Conservation (phyloP, 1,140 invertebrate species). For the Diorhabda sublineata region DNA sequence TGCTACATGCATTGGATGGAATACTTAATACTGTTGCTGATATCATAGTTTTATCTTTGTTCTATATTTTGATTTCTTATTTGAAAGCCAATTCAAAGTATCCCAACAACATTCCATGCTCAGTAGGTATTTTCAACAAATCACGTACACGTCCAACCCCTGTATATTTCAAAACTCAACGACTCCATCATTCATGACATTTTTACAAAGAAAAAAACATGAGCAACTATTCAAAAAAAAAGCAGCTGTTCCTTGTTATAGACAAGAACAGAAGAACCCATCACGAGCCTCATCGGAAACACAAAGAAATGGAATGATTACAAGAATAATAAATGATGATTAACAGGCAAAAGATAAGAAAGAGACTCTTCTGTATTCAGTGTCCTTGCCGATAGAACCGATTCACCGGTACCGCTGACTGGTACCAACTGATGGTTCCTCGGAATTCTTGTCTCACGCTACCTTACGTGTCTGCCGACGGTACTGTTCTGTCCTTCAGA, state of each 20-base stretch:
- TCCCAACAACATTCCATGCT: not conserved
- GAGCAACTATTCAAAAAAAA: not conserved
- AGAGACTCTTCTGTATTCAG: slow-evolving; percentile 11
- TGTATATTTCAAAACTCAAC: not conserved
- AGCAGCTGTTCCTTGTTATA: slow-evolving; percentile 3
- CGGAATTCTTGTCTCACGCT: slow-evolving; percentile 24
- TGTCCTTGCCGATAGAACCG: slow-evolving; percentile 14
- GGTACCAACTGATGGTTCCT: not conserved
- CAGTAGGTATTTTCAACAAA: not conserved
- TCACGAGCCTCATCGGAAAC: slow-evolving; percentile 3
- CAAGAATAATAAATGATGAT: slow-evolving; percentile 24
- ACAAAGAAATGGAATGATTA: slow-evolving; percentile 13
- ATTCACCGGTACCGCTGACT: slow-evolving; percentile 8
- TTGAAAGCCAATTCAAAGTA: no score
- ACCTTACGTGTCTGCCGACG: slow-evolving; percentile 21
- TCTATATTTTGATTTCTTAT: no score
- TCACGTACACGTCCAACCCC: not conserved
- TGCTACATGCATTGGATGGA: no score
- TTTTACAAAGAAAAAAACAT: not conserved
- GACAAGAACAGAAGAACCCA: slow-evolving; percentile 8
- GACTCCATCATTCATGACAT: not conserved
- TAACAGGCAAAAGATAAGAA: slow-evolving; percentile 22
- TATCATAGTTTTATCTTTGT: no score
- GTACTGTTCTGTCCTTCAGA: slow-evolving; percentile 23
- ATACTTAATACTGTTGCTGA: no score